Base-by-base conservation (phyloP, 2,797 vertebrate genomes). In the Neoniphon sammara region DNA sequence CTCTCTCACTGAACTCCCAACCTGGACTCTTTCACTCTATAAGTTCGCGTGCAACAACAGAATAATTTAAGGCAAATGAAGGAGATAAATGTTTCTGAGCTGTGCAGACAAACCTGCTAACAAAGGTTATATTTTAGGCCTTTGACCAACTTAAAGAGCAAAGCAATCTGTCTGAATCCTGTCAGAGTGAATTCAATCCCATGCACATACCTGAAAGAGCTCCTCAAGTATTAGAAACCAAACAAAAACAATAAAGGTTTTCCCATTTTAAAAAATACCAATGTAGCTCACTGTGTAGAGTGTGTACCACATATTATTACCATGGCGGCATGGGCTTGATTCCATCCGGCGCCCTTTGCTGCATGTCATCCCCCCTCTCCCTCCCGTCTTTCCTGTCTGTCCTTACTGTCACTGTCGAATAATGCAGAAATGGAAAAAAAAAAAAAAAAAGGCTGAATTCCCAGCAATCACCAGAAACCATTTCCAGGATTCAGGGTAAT, bases 401-500 rank as follows among this genome's bases (percentile, higher is more conserved):
- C 25, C 25, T 27, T 27, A 27, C 25, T 27, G 25, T 27, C 25
- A 27, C 25, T 27, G 25, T 27, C 4, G 25, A 27, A 27, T 27
- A 27, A 27, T 27, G 25, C 25, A 27, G 25, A 27, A 27, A 27
- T 27, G 25, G 25, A 2, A 27, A 27, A 27, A 27, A 27, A 27
- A 27, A 4, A 27, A 27, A 27, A 27, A 27, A 46, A 42, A 70
- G 42, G 65, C 31, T 70, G 12, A 67, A 67, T 82, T 76, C 56
- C 36, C 42, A 74, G 42, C 76, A 67, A 57, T 66, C 73, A 46
- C 21, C 57, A 54, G 58, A 66, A 75, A 57, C 10, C 31, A 50
- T 12, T 36, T 75, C 17, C 58, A 20, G 59, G 1, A 36, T 68
- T 50, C 18, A 36, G 46, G 27, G 14, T 60, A 50, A 67, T 52